Base-by-base conservation (phyloP, 2,888 invertebrate genomes). In the Rhamphomyia laevipes region DNA sequence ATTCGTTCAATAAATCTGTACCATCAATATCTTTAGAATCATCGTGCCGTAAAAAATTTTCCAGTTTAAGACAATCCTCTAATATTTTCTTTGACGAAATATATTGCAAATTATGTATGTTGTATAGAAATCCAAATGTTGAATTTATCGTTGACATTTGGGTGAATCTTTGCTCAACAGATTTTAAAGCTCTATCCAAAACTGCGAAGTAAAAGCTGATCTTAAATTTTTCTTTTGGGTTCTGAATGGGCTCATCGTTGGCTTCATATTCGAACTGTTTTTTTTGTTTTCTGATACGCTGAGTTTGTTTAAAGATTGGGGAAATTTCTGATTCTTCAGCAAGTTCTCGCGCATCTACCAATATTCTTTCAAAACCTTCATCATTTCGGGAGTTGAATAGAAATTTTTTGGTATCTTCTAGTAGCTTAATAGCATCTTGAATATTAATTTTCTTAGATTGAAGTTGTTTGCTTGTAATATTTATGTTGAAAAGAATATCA, bases 151-250 rank as follows among this genome's bases (percentile, higher is more conserved):
- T 12, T 31, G 33, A 23, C 42, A 47, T 42, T 35, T 47, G 43
- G 15, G 35, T 23, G 37, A 47, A 47, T 27, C 43, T 47, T 47
- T 47, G 35, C 37, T 35, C 17, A 43, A 47, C 43, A 16, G 48
- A 43, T 23, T 37, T 12, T 27, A 50, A 38, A 2, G 46, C 37
- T 37, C 43, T 35, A 37, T 43, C 43, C 12, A 50, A 13, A 40
- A 46, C 46, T 50, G 43, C 40, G 15, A 31, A 46, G 43, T 12
- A 42, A 49, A 49, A 49, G 13, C 42, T 42, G 10, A 27, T 42
- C 27, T 45, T 49, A 27, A 49, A 49, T 42, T 10, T 45, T 42
- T 42, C 17, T 47, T 47, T 47, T 38, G 41, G 15, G 30, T 47
- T 27, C 33, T 21, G 21, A 21, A 21, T 21, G 21, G 21, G 21